A percentile compares a stretch with the other conserved stretches of the same genome.
phyloP scores from a whole-genome alignment of 2,113 vertebrate species.

The Atherinomorus stipes region DNA sequence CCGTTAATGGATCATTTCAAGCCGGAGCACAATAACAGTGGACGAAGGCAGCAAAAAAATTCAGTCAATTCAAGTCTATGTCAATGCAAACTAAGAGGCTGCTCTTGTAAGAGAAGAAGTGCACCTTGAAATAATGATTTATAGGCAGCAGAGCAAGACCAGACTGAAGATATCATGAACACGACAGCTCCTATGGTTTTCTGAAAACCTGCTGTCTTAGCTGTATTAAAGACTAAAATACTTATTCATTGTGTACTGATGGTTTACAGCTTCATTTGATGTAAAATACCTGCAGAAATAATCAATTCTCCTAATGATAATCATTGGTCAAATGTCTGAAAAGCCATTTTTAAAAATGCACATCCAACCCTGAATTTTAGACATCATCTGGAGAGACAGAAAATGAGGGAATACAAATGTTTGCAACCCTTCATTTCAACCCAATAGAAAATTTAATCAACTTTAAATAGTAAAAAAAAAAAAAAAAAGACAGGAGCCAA shows the following conservation, averaged over 20 bases:
- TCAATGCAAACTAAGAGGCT: background rate
- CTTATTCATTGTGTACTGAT: too few relatives aligned
- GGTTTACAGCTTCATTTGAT: too few relatives aligned
- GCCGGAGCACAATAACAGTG: background rate
- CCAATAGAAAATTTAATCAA: background rate
- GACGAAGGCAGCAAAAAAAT: conserved; percentile 5
- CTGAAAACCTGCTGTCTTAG: background rate
- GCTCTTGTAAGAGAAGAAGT: background rate
- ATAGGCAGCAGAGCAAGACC: too few relatives aligned
- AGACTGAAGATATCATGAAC: background rate
- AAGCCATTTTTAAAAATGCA: too few relatives aligned
- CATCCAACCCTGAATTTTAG: too few relatives aligned
- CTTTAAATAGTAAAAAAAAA: background rate
- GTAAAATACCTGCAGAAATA: too few relatives aligned
- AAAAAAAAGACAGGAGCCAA: background rate
- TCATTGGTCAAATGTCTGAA: too few relatives aligned
- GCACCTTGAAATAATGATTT: background rate
- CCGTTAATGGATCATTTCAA: background rate
- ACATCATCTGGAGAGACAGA: too few relatives aligned
- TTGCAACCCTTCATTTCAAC: background rate
- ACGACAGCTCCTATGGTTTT: background rate
- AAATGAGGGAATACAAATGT: too few relatives aligned
- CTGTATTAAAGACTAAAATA: too few relatives aligned
- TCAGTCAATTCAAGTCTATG: background rate
- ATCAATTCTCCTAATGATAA: too few relatives aligned